Conservation (phyloP, 2,113 vertebrate species). For the Pipra filicauda region DNA sequence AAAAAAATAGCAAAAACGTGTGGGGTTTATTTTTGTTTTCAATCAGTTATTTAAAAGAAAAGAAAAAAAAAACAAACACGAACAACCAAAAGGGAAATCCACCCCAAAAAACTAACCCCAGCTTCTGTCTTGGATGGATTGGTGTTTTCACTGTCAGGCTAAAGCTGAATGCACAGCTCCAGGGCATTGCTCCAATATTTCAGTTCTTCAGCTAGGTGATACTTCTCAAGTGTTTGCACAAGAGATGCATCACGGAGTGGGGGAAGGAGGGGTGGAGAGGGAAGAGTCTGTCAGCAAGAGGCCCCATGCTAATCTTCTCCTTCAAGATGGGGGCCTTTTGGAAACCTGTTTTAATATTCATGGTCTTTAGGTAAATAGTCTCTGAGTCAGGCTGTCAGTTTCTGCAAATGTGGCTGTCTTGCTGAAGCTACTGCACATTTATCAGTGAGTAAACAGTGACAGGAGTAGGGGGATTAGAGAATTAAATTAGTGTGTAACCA, state of each 20-base stretch:
- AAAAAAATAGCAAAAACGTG: rapidly evolving
- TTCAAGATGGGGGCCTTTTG: slow-evolving; percentile 60
- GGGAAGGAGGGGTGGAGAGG: slow-evolving; percentile 47
- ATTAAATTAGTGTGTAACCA: slow-evolving; percentile 75
- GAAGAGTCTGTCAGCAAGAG: slow-evolving; percentile 61
- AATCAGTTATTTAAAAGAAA: not conserved
- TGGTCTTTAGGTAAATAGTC: slow-evolving; percentile 77
- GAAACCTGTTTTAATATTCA: slow-evolving; percentile 74
- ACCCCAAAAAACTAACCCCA: not conserved
- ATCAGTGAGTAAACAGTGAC: slow-evolving; percentile 76
- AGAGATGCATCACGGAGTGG: slow-evolving; percentile 42
- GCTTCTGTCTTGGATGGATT: not conserved
- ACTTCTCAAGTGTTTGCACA: slow-evolving; percentile 67
- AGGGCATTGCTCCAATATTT: slow-evolving; percentile 27
- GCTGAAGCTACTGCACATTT: slow-evolving; percentile 71
- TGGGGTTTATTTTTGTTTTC: not conserved
- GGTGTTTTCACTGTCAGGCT: not conserved
- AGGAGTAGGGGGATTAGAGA: slow-evolving; percentile 72
- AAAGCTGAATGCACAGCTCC: not conserved
- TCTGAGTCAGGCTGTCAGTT: slow-evolving; percentile 70
- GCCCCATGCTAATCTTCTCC: slow-evolving; percentile 66
- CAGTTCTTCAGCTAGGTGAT: slow-evolving; percentile 51
- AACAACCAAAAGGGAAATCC: rapidly evolving
- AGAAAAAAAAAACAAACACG: too few species aligned
- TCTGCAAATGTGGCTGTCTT: slow-evolving; percentile 67